Percentiles rank a stretch among this genome's conserved stretches.
phyloP scores from a whole-genome alignment of 1,140 invertebrate genomes.

The Aphelenchoides besseyi region DNA sequence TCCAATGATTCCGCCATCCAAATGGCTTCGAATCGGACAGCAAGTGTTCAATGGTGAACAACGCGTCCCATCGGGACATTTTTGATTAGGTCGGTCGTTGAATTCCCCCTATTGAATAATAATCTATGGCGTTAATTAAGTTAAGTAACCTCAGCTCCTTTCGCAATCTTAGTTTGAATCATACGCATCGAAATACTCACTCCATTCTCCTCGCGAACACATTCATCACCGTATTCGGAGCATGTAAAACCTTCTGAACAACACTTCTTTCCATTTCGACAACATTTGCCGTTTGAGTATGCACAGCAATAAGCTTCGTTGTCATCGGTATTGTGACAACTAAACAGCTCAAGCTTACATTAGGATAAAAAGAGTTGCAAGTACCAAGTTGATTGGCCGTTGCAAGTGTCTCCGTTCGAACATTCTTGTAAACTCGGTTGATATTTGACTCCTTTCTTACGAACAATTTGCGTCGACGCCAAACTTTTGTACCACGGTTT shows the following conservation, averaged over 20 bases:
- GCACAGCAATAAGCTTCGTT: slow-evolving; percentile 13
- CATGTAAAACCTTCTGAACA: neutral
- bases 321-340: neutral
- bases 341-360: neutral
- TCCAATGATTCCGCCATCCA: neutral
- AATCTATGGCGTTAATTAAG: neutral
- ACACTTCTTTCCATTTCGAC: neutral
- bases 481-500: neutral
- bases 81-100: neutral
- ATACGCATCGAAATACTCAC: neutral
- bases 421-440: neutral
- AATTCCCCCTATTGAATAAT: neutral
- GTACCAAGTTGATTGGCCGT: slow-evolving; percentile 1
- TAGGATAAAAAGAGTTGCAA: neutral
- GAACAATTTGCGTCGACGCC: neutral
- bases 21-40: neutral
- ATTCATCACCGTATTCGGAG: slow-evolving; percentile 1
- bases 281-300: neutral
- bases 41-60: neutral
- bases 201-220: neutral
- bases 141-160: neutral
- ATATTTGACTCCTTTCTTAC: neutral
- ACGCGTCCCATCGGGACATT: neutral
- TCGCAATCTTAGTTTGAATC: neutral
- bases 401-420: neutral